Percentiles rank a stretch among this genome's conserved stretches.
These are phyloP conservation scores for Ormyrus rosae DNA, from an alignment of 2,888 invertebrate species.

Conservation along the genomic window DNA sequence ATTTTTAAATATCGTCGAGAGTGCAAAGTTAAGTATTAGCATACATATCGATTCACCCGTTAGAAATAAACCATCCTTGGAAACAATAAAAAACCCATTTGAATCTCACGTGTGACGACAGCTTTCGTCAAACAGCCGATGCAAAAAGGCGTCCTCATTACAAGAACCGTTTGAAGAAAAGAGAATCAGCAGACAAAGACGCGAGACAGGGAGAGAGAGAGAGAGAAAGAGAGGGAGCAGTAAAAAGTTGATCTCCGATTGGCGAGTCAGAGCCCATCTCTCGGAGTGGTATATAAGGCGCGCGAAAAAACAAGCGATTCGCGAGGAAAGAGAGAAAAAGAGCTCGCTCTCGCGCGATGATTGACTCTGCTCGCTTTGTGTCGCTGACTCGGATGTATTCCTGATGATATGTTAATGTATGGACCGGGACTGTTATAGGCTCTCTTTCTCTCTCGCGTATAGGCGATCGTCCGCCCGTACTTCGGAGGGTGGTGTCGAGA, in stretches of 20 bases:
- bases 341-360: conserved; percentile 1
- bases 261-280: too few species aligned
- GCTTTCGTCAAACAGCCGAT: too few species aligned
- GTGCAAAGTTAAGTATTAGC: not conserved
- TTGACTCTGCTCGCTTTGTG: conserved; percentile 33
- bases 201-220: not conserved
- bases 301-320: not conserved
- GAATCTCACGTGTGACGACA: too few species aligned
- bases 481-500: too few species aligned
- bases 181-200: not conserved
- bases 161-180: too few species aligned
- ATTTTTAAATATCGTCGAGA: not conserved
- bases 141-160: too few species aligned
- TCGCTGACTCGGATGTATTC: conserved; percentile 57
- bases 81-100: not conserved
- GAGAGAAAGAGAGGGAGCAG: not conserved
- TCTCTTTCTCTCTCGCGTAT: not conserved
- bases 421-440: conserved; percentile 63
- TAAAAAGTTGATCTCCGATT: too few species aligned
- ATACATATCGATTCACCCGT: not conserved
- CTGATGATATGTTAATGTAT: conserved; percentile 72
- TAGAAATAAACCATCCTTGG: not conserved
- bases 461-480: conserved; percentile 55
- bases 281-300: not conserved
- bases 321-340: not conserved